phyloP scores from a whole-genome alignment of 2,888 invertebrate genomes.

The Caenorhabditis sulstoni region DNA sequence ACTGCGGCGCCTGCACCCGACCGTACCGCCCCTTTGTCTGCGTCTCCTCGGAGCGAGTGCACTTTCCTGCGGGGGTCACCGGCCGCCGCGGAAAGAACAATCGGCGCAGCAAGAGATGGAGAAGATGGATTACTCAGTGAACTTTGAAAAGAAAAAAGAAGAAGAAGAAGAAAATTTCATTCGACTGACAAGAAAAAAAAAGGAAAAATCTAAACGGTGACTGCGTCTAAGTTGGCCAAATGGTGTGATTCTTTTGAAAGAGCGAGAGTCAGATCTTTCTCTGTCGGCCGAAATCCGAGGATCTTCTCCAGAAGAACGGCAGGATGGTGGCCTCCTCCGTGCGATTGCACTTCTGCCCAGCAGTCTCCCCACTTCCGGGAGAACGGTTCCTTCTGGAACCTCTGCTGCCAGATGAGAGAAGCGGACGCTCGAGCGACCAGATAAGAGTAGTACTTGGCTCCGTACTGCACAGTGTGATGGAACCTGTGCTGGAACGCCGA shows the following conservation, averaged over 20 bases:
- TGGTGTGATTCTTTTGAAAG: slow-evolving; percentile 61
- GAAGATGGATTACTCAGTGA: not conserved
- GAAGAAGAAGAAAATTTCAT: not conserved
- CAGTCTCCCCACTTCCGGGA: slow-evolving; percentile 68
- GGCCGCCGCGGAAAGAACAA: slow-evolving; percentile 31
- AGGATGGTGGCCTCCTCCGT: slow-evolving; percentile 78
- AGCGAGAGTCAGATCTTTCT: slow-evolving; percentile 64
- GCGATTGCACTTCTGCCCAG: slow-evolving; percentile 79
- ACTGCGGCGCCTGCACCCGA: slow-evolving; percentile 22
- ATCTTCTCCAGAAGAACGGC: slow-evolving; percentile 70
- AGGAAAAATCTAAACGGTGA: slow-evolving; percentile 62
- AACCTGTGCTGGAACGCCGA: slow-evolving; percentile 84
- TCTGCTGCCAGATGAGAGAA: slow-evolving; percentile 74
- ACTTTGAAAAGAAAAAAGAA: not conserved
- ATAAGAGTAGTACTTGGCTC: slow-evolving; percentile 98
- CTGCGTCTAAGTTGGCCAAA: slow-evolving; percentile 63
- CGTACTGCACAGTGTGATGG: slow-evolving; percentile 96
- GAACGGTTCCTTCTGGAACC: slow-evolving; percentile 74
- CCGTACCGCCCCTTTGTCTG: slow-evolving; percentile 57
- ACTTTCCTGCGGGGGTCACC: not conserved
- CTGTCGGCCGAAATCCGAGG: slow-evolving; percentile 69
- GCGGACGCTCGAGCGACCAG: slow-evolving; percentile 86
- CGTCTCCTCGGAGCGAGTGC: slow-evolving; percentile 27
- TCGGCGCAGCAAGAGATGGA: not conserved
- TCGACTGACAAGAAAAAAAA: not conserved